Percentiles rank a stretch among this genome's conserved stretches.
These are phyloP conservation scores for Numida meleagris DNA, from an alignment of 2,113 vertebrate genomes.

Conservation along the genomic window DNA sequence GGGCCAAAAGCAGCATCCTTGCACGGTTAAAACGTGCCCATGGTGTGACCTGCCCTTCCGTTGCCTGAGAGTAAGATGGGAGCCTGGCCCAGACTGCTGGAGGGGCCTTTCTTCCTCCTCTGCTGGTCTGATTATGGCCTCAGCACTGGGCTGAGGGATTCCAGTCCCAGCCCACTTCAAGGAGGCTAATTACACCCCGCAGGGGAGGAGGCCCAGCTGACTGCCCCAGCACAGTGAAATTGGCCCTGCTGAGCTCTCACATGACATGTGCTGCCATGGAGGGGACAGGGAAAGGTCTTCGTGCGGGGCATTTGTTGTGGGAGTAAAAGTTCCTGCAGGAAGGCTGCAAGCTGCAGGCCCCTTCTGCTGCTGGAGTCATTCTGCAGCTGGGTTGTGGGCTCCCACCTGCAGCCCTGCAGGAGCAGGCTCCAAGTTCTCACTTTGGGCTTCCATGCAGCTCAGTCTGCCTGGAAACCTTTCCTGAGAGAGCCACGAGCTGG, in stretches of 20 bases:
- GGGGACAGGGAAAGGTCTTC: background rate
- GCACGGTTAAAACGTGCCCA: conserved; percentile 24
- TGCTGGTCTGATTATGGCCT: conserved; percentile 37
- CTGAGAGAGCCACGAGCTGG: background rate
- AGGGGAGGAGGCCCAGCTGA: conserved; percentile 31
- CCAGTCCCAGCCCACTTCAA: conserved; percentile 57
- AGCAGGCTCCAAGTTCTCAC: background rate
- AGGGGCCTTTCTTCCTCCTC: conserved; percentile 52
- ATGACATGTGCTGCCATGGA: background rate
- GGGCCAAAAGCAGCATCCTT: conserved; percentile 19
- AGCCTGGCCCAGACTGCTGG: conserved; percentile 48
- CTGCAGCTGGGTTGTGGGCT: background rate
- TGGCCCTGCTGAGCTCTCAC: background rate
- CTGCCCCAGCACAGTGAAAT: background rate
- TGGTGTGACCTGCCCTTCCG: conserved; percentile 58
- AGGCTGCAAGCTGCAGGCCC: background rate
- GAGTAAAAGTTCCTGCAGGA: conserved; percentile 15
- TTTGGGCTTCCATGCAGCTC: background rate
- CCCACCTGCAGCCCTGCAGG: background rate
- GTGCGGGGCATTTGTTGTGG: background rate
- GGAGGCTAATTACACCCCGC: conserved; percentile 20
- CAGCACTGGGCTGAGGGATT: conserved; percentile 21
- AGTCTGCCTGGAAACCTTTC: conserved; percentile 3
- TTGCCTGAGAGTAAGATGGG: conserved; percentile 5
- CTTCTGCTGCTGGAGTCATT: background rate